Conservation (phyloP, 2,888 invertebrate genomes). For the Choristoneura rosaceana region DNA sequence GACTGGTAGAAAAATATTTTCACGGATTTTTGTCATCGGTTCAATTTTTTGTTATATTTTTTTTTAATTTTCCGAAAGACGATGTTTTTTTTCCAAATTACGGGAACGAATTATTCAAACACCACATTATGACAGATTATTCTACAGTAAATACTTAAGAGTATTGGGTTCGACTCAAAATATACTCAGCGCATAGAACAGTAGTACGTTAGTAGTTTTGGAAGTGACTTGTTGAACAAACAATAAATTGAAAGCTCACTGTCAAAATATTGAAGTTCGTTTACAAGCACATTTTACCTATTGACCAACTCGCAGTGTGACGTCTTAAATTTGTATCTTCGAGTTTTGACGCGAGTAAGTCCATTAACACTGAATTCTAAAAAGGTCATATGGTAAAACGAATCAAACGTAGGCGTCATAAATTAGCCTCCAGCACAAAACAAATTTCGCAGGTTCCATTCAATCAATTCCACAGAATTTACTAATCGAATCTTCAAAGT, state of each 20-base stretch:
- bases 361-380: conserved; percentile 51
- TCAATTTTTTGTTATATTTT: too few species aligned
- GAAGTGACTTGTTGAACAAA: neutral
- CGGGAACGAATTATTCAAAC: too few species aligned
- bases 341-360: conserved; percentile 14
- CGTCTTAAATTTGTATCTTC: conserved; percentile 1
- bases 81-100: too few species aligned
- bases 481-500: neutral
- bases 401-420: conserved; percentile 39
- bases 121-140: too few species aligned
- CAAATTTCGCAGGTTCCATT: conserved; percentile 2
- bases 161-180: too few species aligned
- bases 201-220: too few species aligned
- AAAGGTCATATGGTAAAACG: conserved; percentile 40
- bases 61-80: too few species aligned
- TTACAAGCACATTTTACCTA: neutral
- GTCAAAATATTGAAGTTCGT: neutral
- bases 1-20: too few species aligned
- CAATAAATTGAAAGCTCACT: neutral
- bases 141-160: too few species aligned
- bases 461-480: neutral
- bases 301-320: conserved; percentile 11
- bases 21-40: too few species aligned
- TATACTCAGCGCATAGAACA: too few species aligned
- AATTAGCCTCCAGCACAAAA: conserved; percentile 25